These are phyloP conservation scores for Ageneiosus marmoratus DNA, from an alignment of 2,113 vertebrate genomes.

Conservation along the genomic window DNA sequence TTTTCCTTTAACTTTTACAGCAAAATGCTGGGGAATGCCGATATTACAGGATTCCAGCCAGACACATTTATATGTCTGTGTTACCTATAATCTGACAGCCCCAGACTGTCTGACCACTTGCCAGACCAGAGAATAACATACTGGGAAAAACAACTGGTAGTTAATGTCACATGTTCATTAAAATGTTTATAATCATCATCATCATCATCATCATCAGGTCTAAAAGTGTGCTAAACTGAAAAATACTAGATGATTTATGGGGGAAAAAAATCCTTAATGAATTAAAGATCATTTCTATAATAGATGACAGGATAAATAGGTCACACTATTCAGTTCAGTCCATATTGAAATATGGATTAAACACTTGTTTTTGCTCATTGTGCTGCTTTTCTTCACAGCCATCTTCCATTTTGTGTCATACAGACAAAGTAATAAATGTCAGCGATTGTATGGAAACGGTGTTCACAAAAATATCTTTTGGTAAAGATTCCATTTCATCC, in stretches of 20 bases:
- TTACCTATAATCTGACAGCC: conserved; percentile 77
- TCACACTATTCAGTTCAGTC: too few species aligned
- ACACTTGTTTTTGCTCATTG: neutral
- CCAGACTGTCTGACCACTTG: conserved; percentile 78
- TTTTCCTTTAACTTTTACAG: conserved; percentile 43
- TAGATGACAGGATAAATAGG: too few species aligned
- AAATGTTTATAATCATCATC: too few species aligned
- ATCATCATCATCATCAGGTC: neutral
- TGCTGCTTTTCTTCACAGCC: neutral
- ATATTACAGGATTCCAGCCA: conserved; percentile 73
- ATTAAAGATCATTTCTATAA: too few species aligned
- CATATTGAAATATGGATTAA: neutral
- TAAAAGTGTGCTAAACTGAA: neutral
- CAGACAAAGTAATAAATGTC: neutral
- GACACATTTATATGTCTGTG: conserved; percentile 63
- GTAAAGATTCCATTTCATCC: neutral
- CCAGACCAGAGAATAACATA: conserved; percentile 68
- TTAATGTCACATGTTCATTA: too few species aligned
- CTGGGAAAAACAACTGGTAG: conserved; percentile 65
- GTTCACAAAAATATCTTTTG: neutral
- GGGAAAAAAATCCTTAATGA: too few species aligned
- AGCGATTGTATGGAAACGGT: neutral
- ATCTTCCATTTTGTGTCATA: neutral
- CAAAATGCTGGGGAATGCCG: conserved; percentile 44
- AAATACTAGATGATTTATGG: neutral